Evolutionary conservation across 2,113 vertebrate species (phyloP).

Genomic region (Hucho hucho): DNA sequence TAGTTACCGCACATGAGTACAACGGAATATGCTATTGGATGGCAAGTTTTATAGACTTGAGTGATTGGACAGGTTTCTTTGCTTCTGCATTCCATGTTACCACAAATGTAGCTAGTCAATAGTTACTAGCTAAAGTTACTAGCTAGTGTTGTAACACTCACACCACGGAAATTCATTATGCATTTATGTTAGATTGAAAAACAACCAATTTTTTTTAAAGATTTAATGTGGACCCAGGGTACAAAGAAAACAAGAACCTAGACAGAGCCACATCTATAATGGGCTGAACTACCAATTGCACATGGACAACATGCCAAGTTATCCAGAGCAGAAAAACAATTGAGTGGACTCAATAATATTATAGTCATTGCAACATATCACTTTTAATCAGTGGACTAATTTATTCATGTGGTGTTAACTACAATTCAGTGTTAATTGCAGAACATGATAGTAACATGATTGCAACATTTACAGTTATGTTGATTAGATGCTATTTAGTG

Average conservation of each 20-base stretch:
- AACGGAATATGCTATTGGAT: slow-evolving; percentile 63
- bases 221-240: too few relatives aligned
- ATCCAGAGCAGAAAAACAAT: too few relatives aligned
- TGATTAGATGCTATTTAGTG: slow-evolving; percentile 60
- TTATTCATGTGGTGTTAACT: too few relatives aligned
- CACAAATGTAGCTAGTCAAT: too few relatives aligned
- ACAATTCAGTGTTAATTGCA: neutral
- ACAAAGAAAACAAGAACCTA: neutral
- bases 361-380: too few relatives aligned
- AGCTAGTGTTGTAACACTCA: neutral
- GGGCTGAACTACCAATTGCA: too few relatives aligned
- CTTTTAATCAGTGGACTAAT: too few relatives aligned
- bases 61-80: slow-evolving; percentile 51
- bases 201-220: neutral
- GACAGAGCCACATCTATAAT: too few relatives aligned
- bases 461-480: neutral
- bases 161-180: neutral
- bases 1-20: slow-evolving; percentile 58
- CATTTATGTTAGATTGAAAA: neutral
- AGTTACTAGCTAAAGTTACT: too few relatives aligned
- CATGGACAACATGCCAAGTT: too few relatives aligned
- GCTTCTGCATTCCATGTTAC: neutral
- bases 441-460: neutral
- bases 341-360: too few relatives aligned
- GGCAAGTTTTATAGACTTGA: neutral